Evolutionary conservation across 2,113 vertebrate species (phyloP), one percentile per base, ranked within the genome.

Genomic region (Sceloporus undulatus): DNA sequence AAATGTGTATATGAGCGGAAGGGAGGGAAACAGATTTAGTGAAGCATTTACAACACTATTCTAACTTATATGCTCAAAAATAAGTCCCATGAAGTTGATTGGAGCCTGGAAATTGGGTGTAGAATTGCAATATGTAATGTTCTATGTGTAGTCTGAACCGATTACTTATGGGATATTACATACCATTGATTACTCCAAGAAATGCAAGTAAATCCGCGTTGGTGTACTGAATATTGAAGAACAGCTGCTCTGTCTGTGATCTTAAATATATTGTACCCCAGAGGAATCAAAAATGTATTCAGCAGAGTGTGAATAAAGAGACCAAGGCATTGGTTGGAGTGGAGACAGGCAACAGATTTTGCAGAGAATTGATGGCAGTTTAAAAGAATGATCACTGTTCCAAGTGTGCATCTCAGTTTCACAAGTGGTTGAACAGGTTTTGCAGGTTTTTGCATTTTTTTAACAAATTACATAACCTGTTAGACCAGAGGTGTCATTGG

Each of bases 141-240:
- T 14, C 25, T 2, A 77, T 87, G 80, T 79, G 68, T 75, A 88
- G 38, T 54, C 81, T 88, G 23, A 62, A 14, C 59, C 59, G 13
- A 62, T 14, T 18, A 62, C 59, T 62, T 62, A 62, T 14, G 11
- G 59, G 59, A 62, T 62, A 62, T 62, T 62, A 62, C 59, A 62
- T 62, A 62, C 59, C 59, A 62, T 62, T 62, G 59, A 62, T 62
- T 62, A 62, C 21, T 79, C 66, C 8, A 56, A 77, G 48, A 88
- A 73, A 21, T 85, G 56, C 84, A 65, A 52, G 25, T n/a, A 77
- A 88, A 89, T 87, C 85, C 71, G 74, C 91, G 40, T 66, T 13
- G 1, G 62, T 74, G 83, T 56, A 76, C 1, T 1, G 38, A 23
- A n/a, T 71, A 13, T 78, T 79, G 34, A 70, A 29, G 25, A n/a